A percentile compares a stretch with the other conserved stretches of the same genome.
Conservation (phyloP, 2,888 invertebrate genomes). For the Apantesis nais region DNA sequence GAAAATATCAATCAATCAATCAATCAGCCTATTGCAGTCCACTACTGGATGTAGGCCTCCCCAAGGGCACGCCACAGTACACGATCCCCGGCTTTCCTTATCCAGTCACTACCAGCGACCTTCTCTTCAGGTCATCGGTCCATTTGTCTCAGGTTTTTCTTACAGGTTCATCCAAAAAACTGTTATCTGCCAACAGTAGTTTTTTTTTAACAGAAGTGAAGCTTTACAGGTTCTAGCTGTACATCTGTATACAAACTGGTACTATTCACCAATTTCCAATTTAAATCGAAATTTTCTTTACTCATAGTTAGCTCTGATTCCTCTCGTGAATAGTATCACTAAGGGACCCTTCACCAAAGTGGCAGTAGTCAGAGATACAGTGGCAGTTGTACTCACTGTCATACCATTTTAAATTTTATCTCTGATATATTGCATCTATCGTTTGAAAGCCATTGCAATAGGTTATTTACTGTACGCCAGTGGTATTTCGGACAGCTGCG, state of each 20-base stretch:
- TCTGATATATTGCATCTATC: not conserved
- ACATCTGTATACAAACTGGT: not conserved
- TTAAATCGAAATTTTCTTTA: not conserved
- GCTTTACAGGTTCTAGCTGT: not conserved
- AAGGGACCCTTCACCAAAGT: no score
- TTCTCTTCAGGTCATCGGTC: no score
- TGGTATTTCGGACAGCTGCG: not conserved
- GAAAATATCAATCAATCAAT: no score
- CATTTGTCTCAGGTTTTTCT: no score
- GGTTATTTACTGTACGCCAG: not conserved
- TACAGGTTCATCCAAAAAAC: no score
- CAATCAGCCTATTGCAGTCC: no score
- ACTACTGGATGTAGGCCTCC: no score
- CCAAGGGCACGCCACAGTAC: no score
- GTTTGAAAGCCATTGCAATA: not conserved
- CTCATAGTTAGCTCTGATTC: not conserved
- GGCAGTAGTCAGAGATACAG: not conserved
- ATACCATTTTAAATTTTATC: not conserved
- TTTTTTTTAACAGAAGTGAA: not conserved
- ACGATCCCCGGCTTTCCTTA: no score
- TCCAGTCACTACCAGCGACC: no score
- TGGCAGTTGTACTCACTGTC: not conserved
- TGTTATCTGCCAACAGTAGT: not conserved
- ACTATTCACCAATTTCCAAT: not conserved
- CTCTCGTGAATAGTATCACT: not conserved